These are phyloP conservation scores for Poliocrania exsul DNA, from an alignment of 2,797 vertebrate species.

Conservation along the genomic window DNA sequence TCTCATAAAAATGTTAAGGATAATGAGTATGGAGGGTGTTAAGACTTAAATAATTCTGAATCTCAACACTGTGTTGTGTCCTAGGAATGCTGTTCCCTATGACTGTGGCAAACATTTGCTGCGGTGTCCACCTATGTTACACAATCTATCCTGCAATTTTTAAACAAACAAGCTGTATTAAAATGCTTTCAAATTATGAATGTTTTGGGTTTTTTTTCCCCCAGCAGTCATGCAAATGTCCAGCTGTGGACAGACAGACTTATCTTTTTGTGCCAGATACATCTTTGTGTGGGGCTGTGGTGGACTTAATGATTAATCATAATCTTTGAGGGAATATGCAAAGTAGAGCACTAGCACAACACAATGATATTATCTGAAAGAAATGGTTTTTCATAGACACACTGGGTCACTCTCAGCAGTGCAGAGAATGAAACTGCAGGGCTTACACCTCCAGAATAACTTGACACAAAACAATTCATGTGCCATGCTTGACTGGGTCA, in stretches of 20 bases:
- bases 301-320: background rate
- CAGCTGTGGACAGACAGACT: background rate
- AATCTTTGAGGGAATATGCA: background rate
- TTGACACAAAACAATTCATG: background rate
- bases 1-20: slow-evolving; percentile 30
- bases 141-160: background rate
- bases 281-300: background rate
- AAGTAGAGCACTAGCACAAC: background rate
- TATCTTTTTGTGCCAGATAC: too few species aligned
- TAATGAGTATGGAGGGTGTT: background rate
- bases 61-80: background rate
- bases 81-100: background rate
- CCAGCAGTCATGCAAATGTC: background rate
- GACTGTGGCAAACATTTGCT: background rate
- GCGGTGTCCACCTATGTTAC: background rate
- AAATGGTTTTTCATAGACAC: background rate
- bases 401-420: background rate
- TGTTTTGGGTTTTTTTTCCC: background rate
- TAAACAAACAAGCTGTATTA: background rate
- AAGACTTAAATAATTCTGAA: slow-evolving; percentile 5
- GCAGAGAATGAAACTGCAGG: background rate
- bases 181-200: background rate
- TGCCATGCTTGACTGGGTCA: background rate
- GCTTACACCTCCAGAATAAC: background rate
- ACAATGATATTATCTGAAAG: background rate